Percentiles rank a stretch among this genome's conserved stretches.
These are phyloP conservation scores for Philopedon plagiatum DNA, from an alignment of 2,888 invertebrate species.

Conservation along the genomic window DNA sequence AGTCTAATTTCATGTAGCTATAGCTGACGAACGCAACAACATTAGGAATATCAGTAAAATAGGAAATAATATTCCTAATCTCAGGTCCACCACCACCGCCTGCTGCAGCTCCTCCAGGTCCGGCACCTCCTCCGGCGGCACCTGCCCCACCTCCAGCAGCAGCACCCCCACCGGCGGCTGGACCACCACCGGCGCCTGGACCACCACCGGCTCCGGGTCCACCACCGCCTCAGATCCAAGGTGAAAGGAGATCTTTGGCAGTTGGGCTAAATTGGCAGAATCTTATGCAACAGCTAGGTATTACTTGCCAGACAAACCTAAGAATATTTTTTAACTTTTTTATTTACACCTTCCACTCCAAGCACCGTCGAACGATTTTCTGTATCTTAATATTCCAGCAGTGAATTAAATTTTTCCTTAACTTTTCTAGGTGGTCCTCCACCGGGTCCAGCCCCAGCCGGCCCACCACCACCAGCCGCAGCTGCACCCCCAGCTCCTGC, in stretches of 20 bases:
- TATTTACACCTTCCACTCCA: not conserved
- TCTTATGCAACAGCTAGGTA: slow-evolving; percentile 41
- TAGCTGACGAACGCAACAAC: too few species aligned
- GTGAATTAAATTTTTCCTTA: not conserved
- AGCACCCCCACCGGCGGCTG: slow-evolving; percentile 45
- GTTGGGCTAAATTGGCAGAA: slow-evolving; percentile 48
- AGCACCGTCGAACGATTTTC: not conserved
- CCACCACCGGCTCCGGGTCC: slow-evolving; percentile 35
- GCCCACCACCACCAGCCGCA: slow-evolving; percentile 20
- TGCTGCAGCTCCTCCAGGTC: slow-evolving; percentile 46
- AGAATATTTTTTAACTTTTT: not conserved
- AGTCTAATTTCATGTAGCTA: too few species aligned
- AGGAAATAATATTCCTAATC: too few species aligned
- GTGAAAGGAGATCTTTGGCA: slow-evolving; percentile 32
- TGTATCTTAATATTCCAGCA: too few species aligned
- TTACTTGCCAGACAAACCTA: too few species aligned
- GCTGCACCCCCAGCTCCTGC: slow-evolving; percentile 29
- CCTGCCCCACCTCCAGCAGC: slow-evolving; percentile 50
- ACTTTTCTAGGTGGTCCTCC: slow-evolving; percentile 22
- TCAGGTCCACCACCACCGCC: slow-evolving; percentile 36
- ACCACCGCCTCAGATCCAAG: slow-evolving; percentile 29
- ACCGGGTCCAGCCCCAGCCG: slow-evolving; percentile 20
- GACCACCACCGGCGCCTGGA: slow-evolving; percentile 42
- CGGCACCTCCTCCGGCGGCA: slow-evolving; percentile 48
- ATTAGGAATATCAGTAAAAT: too few species aligned